Evolutionary conservation across 2,797 vertebrate species (phyloP).

Genomic region (Alauda arvensis): DNA sequence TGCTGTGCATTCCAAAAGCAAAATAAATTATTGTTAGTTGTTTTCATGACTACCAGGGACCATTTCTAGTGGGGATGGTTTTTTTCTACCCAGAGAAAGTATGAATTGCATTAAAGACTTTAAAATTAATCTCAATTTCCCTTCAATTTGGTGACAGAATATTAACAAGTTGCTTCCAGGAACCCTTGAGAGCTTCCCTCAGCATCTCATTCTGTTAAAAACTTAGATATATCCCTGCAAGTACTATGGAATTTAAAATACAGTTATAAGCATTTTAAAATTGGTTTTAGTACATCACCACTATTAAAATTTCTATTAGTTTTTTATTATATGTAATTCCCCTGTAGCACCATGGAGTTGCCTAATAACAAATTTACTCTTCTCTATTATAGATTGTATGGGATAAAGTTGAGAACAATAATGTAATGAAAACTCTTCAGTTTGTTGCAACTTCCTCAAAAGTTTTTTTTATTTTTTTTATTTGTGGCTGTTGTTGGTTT

Average conservation of each 20-base stretch:
- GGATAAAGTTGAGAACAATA: background rate
- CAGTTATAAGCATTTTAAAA: constrained; percentile 29
- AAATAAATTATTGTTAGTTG: constrained; percentile 25
- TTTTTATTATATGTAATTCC: constrained; percentile 36
- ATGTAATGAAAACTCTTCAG: background rate
- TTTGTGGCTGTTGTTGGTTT: background rate
- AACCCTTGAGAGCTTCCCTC: constrained; percentile 2
- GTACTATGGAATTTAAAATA: constrained; percentile 31
- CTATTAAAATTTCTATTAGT: constrained; percentile 41
- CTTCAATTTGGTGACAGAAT: constrained; percentile 41
- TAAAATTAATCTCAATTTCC: constrained; percentile 39
- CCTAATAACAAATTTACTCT: constrained; percentile 12
- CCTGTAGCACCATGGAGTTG: constrained; percentile 7
- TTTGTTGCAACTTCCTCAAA: background rate
- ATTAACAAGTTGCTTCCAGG: constrained; percentile 47
- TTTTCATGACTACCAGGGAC: constrained; percentile 3
- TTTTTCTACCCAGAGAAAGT: background rate
- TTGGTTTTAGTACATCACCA: background rate
- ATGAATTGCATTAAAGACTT: constrained; percentile 13
- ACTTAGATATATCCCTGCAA: background rate
- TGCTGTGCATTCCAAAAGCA: background rate
- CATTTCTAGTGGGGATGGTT: background rate
- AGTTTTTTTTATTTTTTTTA: background rate
- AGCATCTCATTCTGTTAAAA: constrained; percentile 16
- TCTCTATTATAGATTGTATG: background rate